Evolutionary conservation across 2,113 vertebrate species (phyloP).

Genomic region (Empidonax traillii): DNA sequence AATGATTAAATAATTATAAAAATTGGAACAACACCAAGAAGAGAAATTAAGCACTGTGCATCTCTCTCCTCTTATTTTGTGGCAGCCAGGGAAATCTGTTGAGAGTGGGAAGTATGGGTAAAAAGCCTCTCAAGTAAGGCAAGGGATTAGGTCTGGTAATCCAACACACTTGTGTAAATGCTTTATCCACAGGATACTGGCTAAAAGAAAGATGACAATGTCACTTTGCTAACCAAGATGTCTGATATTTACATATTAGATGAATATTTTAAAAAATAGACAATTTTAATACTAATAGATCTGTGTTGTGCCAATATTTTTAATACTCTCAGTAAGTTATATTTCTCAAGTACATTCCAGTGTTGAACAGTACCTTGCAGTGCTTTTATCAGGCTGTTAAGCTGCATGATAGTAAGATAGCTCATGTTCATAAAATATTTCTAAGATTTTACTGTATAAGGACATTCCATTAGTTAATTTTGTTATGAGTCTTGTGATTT

Average conservation of each 20-base stretch:
- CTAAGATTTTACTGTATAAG: not conserved
- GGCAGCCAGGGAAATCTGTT: not conserved
- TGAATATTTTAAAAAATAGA: not conserved
- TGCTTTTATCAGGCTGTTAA: not conserved
- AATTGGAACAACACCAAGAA: not conserved
- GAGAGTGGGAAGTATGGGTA: not conserved
- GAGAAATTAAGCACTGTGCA: not conserved
- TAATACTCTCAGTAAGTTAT: not conserved
- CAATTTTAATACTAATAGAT: not conserved
- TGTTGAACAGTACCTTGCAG: not conserved
- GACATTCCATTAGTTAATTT: not conserved
- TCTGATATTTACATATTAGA: not conserved
- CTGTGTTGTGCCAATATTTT: not conserved
- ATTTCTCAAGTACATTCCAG: not conserved
- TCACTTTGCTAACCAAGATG: not conserved
- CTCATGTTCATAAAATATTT: not conserved
- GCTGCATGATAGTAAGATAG: not conserved
- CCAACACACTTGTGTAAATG: not conserved
- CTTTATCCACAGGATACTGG: not conserved
- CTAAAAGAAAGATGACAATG: not conserved
- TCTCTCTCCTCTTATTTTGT: not conserved
- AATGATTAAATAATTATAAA: conserved; percentile 16
- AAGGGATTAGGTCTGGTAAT: conserved; percentile 34
- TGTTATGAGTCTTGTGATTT: not conserved
- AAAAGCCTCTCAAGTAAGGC: conserved; percentile 23